Conservation (phyloP, 2,888 invertebrate genomes). For the Synanthedon formicaeformis region DNA sequence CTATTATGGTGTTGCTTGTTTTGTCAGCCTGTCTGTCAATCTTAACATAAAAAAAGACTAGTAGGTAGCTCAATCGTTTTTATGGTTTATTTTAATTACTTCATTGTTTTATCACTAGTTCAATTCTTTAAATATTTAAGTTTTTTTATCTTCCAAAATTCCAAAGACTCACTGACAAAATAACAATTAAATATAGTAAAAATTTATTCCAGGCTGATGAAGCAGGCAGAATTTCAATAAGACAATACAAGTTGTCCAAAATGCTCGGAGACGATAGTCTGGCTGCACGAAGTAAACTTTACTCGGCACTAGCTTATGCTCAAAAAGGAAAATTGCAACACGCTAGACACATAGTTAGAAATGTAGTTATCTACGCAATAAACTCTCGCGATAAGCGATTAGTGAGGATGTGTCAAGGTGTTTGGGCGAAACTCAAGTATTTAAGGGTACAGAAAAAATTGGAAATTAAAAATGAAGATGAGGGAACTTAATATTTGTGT, state of each 20-base stretch:
- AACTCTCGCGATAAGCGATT: constrained; percentile 73
- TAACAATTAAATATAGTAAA: too few relatives aligned
- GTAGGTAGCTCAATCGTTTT: too few relatives aligned
- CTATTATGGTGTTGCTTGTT: too few relatives aligned
- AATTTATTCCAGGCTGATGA: constrained; percentile 78
- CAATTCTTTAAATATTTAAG: too few relatives aligned
- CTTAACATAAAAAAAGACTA: too few relatives aligned
- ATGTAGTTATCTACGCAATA: constrained; percentile 42
- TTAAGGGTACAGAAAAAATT: constrained; percentile 25
- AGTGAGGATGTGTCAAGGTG: constrained; percentile 85
- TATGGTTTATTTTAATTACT: too few relatives aligned
- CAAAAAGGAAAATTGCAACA: constrained; percentile 79
- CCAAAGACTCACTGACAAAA: too few relatives aligned
- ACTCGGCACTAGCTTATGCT: constrained; percentile 87
- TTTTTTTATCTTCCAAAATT: too few relatives aligned
- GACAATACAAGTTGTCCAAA: constrained; percentile 85
- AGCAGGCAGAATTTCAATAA: constrained; percentile 88
- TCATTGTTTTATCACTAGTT: too few relatives aligned
- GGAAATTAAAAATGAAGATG: neutral
- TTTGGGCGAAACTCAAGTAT: constrained; percentile 86
- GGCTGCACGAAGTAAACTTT: constrained; percentile 86
- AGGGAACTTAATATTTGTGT: neutral
- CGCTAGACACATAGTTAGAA: constrained; percentile 73
- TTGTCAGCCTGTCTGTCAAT: too few relatives aligned
- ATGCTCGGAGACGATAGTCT: constrained; percentile 85